Evolutionary conservation across 1,140 invertebrate genomes (phyloP).

Genomic region (Saccostrea glomerata): DNA sequence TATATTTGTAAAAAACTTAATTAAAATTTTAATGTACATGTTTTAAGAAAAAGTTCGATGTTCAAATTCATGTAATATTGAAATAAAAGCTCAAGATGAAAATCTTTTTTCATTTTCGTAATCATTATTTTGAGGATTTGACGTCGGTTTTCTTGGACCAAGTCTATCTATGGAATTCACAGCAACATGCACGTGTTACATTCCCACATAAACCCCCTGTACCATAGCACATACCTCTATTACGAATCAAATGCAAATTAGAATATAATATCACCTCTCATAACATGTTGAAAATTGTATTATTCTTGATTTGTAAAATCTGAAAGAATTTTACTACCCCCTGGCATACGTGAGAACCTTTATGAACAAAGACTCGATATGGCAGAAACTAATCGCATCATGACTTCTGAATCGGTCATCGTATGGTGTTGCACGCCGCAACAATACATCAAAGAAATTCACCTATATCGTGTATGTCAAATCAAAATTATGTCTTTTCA

Average conservation of each 20-base stretch:
- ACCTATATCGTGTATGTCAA: constrained; percentile 25
- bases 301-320: constrained; percentile 27
- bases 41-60: too few relatives aligned
- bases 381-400: constrained; percentile 21
- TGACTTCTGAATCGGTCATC: constrained; percentile 14
- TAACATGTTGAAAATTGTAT: constrained; percentile 23
- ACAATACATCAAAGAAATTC: constrained; percentile 34
- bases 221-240: background rate
- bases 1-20: too few relatives aligned
- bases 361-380: constrained; percentile 22
- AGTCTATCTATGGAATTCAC: too few relatives aligned
- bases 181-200: background rate
- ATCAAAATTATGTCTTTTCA: constrained; percentile 22
- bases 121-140: too few relatives aligned
- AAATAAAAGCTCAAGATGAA: too few relatives aligned
- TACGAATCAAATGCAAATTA: constrained; percentile 8
- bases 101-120: too few relatives aligned
- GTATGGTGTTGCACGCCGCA: background rate
- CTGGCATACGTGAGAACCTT: constrained; percentile 8
- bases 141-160: too few relatives aligned
- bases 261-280: background rate
- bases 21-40: too few relatives aligned
- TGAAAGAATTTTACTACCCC: background rate
- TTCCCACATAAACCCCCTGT: background rate
- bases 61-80: too few relatives aligned